Base-by-base conservation (phyloP, 2,113 vertebrate genomes). In the Myiopsitta monachus region DNA sequence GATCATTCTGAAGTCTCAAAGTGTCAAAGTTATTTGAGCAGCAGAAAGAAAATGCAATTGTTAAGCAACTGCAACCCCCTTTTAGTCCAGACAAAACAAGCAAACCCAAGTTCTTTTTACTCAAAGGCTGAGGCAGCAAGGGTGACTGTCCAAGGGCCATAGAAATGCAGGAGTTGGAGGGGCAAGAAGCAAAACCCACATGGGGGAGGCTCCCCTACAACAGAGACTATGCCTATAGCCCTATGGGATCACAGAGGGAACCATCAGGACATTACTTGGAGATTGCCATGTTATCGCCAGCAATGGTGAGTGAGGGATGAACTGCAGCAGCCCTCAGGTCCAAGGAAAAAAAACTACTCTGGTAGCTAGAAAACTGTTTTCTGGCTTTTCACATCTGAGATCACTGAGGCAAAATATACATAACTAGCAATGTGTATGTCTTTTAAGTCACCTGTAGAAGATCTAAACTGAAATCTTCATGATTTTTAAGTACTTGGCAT, bases 361-460 rank as follows among this genome's bases (percentile, higher is more conserved):
- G 14, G 6, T 4, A 47, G 23, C 30, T 7, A 76, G 10, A 51
- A 69, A 70, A 44, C 16, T 28, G 31, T 62, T 41, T 33, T 44
- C 51, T 79, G 47, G 43, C 43, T 64, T 73, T 80, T 68, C 52
- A 36, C 27, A 47, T 57, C 46, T 79, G 52, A 92, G 57, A 36
- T 52, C 84, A 83, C 59, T 6, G 54, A 74, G 49, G 64, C 47
- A 85, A 87, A 83, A 77, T 10, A 66, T 3, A 39, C 18, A 3
- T 26, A 62, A 67, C 41, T 26, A 85, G 38, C 69, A 41, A 73
- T 33, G 4, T 22, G 6, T 41, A 13, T 18, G 59, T 69, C 63
- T 79, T 73, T 49, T 11, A 68, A 80, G 54, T 38, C 59, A 86
- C 36, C 64, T 86, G 75, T 55, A 83, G 76, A 96, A 95, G 94